Evolutionary conservation across 2,113 vertebrate genomes (phyloP).

Genomic region (Silurus asotus): DNA sequence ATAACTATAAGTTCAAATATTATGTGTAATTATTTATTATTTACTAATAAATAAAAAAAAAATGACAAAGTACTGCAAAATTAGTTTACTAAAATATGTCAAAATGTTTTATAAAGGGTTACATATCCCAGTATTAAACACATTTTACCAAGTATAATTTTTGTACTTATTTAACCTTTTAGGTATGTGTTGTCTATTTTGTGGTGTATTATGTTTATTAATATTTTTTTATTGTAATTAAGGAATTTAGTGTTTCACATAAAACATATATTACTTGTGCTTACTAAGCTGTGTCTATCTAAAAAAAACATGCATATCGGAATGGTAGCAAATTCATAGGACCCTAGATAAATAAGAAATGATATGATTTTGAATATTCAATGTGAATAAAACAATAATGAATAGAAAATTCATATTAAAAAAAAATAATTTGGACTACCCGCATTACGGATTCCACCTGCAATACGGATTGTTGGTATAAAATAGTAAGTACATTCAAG

Average conservation of each 20-base stretch:
- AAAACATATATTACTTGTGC: constrained; percentile 35
- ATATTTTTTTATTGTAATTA: background rate
- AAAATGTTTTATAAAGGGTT: background rate
- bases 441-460: no score
- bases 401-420: no score
- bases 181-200: background rate
- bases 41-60: no score
- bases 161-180: background rate
- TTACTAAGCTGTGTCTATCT: background rate
- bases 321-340: background rate
- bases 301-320: background rate
- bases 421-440: no score
- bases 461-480: background rate
- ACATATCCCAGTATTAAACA: no score
- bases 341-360: background rate
- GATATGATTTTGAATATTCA: background rate
- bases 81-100: no score
- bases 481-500: background rate
- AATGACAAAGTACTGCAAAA: no score
- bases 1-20: no score
- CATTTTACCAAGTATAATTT: background rate
- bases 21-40: no score
- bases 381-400: background rate
- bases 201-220: no score
- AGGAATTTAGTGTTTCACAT: constrained; percentile 8